Evolutionary conservation across 1,140 invertebrate genomes (phyloP).

Genomic region (Aphelinus atriplicis): DNA sequence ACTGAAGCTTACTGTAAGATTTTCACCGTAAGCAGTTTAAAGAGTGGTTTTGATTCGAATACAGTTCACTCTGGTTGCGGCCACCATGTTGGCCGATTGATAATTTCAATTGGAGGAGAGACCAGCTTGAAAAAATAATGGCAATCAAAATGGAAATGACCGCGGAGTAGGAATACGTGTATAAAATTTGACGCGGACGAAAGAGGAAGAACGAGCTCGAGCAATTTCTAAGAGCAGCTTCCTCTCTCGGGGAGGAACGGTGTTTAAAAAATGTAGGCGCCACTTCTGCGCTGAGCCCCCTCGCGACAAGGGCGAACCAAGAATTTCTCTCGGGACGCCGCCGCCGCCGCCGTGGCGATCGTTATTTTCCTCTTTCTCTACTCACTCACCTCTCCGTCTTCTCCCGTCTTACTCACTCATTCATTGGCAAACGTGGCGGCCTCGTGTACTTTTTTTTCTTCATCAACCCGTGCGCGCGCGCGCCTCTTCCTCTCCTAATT

Average conservation of each 20-base stretch:
- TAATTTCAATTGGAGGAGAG: too few relatives aligned
- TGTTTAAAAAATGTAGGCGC: conserved; percentile 37
- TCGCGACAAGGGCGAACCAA: conserved; percentile 20
- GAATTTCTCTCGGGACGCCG: conserved; percentile 32
- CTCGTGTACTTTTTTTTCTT: conserved; percentile 12
- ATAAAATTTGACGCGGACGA: too few relatives aligned
- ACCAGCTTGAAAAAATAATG: too few relatives aligned
- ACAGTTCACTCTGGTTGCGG: too few relatives aligned
- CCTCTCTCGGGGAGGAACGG: conserved; percentile 20
- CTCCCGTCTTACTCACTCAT: not conserved
- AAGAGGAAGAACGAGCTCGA: too few relatives aligned
- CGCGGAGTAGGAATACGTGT: too few relatives aligned
- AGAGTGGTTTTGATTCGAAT: too few relatives aligned
- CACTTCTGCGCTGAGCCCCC: not conserved
- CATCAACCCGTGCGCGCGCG: too few relatives aligned
- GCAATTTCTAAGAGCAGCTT: conserved; percentile 2
- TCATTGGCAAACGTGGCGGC: conserved; percentile 5
- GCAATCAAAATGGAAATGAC: too few relatives aligned
- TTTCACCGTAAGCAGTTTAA: too few relatives aligned
- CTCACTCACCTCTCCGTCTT: not conserved
- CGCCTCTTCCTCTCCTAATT: conserved; percentile 1
- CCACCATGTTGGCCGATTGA: too few relatives aligned
- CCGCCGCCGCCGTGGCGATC: conserved; percentile 1
- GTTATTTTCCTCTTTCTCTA: conserved; percentile 23
- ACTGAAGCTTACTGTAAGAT: too few relatives aligned